phyloP scores from a whole-genome alignment of 2,113 vertebrate genomes.

The cat (Felis catus) region DNA sequence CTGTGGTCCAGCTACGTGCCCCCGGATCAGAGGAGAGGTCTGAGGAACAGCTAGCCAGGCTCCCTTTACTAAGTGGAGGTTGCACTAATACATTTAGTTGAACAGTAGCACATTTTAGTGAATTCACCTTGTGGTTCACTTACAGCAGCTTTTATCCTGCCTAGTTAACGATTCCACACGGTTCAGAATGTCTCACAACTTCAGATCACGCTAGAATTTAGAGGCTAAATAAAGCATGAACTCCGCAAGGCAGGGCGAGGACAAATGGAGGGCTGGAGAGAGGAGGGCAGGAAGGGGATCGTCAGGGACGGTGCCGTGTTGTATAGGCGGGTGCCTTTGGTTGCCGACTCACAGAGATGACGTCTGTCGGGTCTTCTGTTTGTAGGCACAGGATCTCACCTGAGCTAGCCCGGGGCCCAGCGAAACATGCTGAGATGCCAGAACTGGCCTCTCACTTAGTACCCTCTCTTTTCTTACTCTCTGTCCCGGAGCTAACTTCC shows the following conservation, averaged over 20 bases:
- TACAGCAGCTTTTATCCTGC: neutral
- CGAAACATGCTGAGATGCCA: neutral
- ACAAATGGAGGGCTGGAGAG: accelerated
- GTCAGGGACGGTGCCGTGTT: neutral
- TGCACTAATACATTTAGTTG: neutral
- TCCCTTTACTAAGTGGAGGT: neutral
- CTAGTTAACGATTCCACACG: neutral
- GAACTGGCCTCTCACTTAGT: neutral
- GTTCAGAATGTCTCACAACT: neutral
- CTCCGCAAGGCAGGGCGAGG: accelerated
- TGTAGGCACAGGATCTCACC: neutral
- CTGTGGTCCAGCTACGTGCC: neutral
- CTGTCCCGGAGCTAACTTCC: neutral
- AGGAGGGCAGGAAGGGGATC: too few relatives aligned
- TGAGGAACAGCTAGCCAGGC: neutral
- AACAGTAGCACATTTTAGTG: neutral
- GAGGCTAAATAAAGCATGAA: neutral
- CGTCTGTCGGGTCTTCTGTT: neutral
- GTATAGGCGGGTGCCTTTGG: neutral
- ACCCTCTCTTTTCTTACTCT: neutral
- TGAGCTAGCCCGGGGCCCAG: neutral
- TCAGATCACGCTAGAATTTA: neutral
- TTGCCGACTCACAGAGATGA: too few relatives aligned
- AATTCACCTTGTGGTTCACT: neutral
- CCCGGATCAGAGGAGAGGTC: neutral